Conservation (phyloP, 2,113 vertebrate genomes). For the Apistogramma diplotaenia region DNA sequence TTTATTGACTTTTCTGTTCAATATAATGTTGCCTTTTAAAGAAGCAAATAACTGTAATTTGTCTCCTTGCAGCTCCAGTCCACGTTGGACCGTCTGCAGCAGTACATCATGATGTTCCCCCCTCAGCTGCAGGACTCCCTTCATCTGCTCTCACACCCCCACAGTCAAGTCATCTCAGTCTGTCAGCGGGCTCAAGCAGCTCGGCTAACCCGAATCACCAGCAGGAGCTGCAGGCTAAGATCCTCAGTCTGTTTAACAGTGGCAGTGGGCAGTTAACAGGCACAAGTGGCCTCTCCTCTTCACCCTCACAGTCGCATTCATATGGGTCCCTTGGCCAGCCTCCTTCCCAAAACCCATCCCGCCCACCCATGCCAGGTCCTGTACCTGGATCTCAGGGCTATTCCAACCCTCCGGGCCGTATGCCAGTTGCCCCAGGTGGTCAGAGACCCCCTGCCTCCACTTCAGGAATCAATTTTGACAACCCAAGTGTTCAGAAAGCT, state of each 20-base stretch:
- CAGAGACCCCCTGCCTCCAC: conserved; percentile 76
- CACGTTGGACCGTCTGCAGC: conserved; percentile 40
- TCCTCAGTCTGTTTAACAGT: conserved; percentile 96
- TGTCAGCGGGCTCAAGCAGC: conserved; percentile 43
- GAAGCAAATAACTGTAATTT: background rate
- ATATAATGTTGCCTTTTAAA: background rate
- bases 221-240: conserved; percentile 97
- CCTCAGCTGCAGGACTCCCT: conserved; percentile 20
- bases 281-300: background rate
- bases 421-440: conserved; percentile 66
- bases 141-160: conserved; percentile 1
- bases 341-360: conserved; percentile 72
- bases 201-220: conserved; percentile 78
- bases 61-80: conserved; percentile 8
- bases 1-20: background rate
- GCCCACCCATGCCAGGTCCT: conserved; percentile 58
- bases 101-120: background rate
- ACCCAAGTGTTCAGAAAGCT: conserved; percentile 97
- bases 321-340: conserved; percentile 72
- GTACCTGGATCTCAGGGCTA: conserved; percentile 66
- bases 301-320: conserved; percentile 65
- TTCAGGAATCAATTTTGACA: conserved; percentile 95
- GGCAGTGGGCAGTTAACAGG: conserved; percentile 51
- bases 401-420: conserved; percentile 70
- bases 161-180: conserved; percentile 48